Conservation (phyloP, 2,113 vertebrate species). For the Chionodraco myersi region DNA sequence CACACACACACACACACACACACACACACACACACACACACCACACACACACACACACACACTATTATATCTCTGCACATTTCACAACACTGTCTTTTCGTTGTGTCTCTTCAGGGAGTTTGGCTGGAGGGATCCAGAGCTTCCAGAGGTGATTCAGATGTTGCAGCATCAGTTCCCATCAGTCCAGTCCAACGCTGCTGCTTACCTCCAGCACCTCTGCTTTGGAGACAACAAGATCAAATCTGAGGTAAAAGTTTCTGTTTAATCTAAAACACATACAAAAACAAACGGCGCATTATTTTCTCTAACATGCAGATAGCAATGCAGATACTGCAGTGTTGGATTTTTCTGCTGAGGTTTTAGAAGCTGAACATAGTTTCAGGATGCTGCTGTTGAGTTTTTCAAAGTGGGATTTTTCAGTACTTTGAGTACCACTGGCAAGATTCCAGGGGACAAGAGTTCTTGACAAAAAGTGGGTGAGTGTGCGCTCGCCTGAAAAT, state of each 20-base stretch:
- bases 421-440: neutral
- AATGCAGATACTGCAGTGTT: neutral
- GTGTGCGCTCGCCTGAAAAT: neutral
- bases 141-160: slow-evolving; percentile 99
- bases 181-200: slow-evolving; percentile 98
- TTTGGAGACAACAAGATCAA: slow-evolving; percentile 99
- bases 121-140: slow-evolving; percentile 98
- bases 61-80: neutral
- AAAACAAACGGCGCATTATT: neutral
- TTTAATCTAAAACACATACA: neutral
- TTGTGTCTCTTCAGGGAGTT: slow-evolving; percentile 88
- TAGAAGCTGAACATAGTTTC: neutral
- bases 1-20: too few species aligned
- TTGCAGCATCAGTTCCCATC: slow-evolving; percentile 98
- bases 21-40: too few species aligned
- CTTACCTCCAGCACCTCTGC: slow-evolving; percentile 98
- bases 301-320: neutral
- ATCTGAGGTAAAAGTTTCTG: slow-evolving; percentile 88
- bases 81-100: slow-evolving; percentile 30
- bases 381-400: neutral
- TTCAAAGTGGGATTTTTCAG: slow-evolving; percentile 9
- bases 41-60: too few species aligned
- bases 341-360: neutral
- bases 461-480: neutral
- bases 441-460: neutral